These are phyloP conservation scores for Greenwoodochromis staneri DNA, from an alignment of 2,113 vertebrate genomes.

Conservation along the genomic window DNA sequence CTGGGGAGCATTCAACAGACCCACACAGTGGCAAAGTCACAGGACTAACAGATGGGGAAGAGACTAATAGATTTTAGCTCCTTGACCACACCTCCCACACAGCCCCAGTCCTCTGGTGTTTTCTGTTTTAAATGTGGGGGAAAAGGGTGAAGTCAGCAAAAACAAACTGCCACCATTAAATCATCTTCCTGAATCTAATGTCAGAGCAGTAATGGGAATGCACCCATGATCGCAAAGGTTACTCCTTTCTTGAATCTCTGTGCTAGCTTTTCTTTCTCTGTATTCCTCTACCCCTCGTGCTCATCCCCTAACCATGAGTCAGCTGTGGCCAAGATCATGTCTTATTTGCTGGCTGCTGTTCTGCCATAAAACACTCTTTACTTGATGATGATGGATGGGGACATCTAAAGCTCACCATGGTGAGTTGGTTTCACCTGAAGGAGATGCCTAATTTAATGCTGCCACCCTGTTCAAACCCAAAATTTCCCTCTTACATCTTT, in stretches of 20 bases:
- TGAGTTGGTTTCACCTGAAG: slow-evolving; percentile 14
- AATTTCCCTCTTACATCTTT: background rate
- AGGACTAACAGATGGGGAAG: slow-evolving; percentile 40
- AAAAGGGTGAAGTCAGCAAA: slow-evolving; percentile 83
- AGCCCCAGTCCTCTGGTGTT: slow-evolving; percentile 59
- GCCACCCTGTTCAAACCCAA: background rate
- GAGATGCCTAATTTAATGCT: background rate
- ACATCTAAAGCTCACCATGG: slow-evolving; percentile 78
- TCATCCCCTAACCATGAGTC: slow-evolving; percentile 43
- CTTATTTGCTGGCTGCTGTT: slow-evolving; percentile 30
- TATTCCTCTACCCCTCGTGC: background rate
- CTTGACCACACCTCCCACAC: slow-evolving; percentile 74
- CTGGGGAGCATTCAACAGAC: background rate
- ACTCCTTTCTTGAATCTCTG: slow-evolving; percentile 79
- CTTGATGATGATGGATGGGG: slow-evolving; percentile 78
- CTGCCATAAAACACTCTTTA: slow-evolving; percentile 52
- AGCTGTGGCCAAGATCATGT: slow-evolving; percentile 55
- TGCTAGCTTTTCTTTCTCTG: slow-evolving; percentile 47
- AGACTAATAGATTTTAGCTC: slow-evolving; percentile 74
- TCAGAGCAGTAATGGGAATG: slow-evolving; percentile 85
- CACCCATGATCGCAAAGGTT: slow-evolving; percentile 86
- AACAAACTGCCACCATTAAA: slow-evolving; percentile 95
- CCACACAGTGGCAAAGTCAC: slow-evolving; percentile 28
- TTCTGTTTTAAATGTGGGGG: slow-evolving; percentile 72
- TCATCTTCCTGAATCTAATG: slow-evolving; percentile 81